Conservation (phyloP, 2,797 vertebrate genomes). For the Manis pentadactyla region DNA sequence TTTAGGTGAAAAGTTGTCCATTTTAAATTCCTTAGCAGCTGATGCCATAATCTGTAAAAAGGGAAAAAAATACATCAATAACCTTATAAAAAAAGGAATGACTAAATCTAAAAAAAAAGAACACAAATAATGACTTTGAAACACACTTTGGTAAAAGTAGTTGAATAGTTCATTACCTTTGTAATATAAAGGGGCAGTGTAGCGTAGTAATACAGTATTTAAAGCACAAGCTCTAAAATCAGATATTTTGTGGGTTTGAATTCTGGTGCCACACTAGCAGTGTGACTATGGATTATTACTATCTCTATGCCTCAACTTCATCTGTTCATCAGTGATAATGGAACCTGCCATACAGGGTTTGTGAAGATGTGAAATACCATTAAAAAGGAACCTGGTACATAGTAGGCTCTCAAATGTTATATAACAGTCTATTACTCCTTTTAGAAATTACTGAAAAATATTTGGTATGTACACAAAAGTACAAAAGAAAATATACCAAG, state of each 20-base stretch:
- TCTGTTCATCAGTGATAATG: neutral
- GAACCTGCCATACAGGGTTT: neutral
- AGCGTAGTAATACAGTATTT: neutral
- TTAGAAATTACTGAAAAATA: conserved; percentile 39
- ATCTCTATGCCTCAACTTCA: conserved; percentile 27
- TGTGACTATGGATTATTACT: neutral
- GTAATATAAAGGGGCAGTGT: neutral
- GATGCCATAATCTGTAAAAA: conserved; percentile 90
- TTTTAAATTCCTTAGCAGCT: conserved; percentile 89
- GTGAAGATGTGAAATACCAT: neutral
- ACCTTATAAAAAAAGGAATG: neutral
- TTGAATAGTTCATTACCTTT: neutral
- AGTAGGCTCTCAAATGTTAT: conserved; percentile 14
- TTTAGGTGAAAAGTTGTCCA: conserved; percentile 85
- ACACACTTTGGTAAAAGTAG: conserved; percentile 55
- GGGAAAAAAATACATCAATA: conserved; percentile 75
- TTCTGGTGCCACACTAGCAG: neutral
- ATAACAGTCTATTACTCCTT: neutral
- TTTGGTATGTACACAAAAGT: neutral
- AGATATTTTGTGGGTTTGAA: conserved; percentile 23
- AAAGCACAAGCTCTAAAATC: conserved; percentile 18
- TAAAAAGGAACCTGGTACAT: neutral
- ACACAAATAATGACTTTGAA: conserved; percentile 24
- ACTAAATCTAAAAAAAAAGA: conserved; percentile 49
- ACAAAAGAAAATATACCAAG: conserved; percentile 1